These are phyloP conservation scores for Stratiolaelaps scimitus DNA, from an alignment of 1,140 invertebrate genomes.

Conservation along the genomic window DNA sequence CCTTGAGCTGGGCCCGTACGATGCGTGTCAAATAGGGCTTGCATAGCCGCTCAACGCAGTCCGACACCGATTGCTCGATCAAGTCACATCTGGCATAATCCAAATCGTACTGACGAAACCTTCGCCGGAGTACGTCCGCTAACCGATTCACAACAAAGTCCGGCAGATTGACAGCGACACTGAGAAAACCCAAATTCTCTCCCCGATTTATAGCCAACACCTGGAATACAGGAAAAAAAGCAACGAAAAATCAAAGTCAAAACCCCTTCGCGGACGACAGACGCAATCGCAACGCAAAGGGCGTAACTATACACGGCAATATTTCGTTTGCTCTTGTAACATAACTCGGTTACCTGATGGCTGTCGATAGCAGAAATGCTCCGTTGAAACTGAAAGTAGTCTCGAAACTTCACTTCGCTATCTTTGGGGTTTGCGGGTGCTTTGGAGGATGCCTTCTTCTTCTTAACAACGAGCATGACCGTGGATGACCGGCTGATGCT, in stretches of 20 bases:
- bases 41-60: slow-evolving; percentile 48
- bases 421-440: slow-evolving; percentile 32
- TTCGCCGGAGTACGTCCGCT: slow-evolving; percentile 36
- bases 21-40: slow-evolving; percentile 40
- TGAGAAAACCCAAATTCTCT: slow-evolving; percentile 61
- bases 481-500: not conserved
- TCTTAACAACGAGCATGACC: slow-evolving; percentile 31
- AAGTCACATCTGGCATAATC: slow-evolving; percentile 40
- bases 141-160: slow-evolving; percentile 52
- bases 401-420: slow-evolving; percentile 53
- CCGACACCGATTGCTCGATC: slow-evolving; percentile 47
- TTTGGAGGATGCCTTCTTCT: slow-evolving; percentile 29
- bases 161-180: slow-evolving; percentile 57
- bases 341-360: slow-evolving; percentile 58
- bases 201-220: slow-evolving; percentile 71
- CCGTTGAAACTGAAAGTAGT: slow-evolving; percentile 60
- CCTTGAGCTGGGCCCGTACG: slow-evolving; percentile 53
- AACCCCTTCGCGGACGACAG: not conserved
- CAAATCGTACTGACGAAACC: slow-evolving; percentile 46
- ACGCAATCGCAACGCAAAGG: too few species aligned
- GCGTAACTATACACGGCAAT: too few species aligned
- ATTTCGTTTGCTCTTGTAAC: too few species aligned
- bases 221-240: slow-evolving; percentile 39
- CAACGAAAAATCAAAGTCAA: too few species aligned
- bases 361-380: slow-evolving; percentile 54